Base-by-base conservation (phyloP, 2,113 vertebrate genomes). In the Rhegmatorhina hoffmannsi region DNA sequence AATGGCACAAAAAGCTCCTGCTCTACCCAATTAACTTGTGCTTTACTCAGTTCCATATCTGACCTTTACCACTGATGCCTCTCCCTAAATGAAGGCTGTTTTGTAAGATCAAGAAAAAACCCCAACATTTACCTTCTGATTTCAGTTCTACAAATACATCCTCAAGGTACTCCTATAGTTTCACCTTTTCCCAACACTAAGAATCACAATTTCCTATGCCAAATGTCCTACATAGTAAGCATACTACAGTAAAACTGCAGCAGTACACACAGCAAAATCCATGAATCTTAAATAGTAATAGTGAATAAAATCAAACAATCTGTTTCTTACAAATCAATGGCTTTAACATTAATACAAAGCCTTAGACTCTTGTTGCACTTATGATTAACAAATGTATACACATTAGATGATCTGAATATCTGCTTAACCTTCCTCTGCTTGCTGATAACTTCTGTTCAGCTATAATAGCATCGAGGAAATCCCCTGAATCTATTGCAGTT, bases 261-360 rank as follows among this genome's bases (percentile, higher is more conserved):
- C 59, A 68, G 47, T 7, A 44, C 16, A 31, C 11, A 40, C 43
- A 8, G 36, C 31, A 84, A 76, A 69, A 68, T 10, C 63, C 25
- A 73, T 0, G 0, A 3, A 64, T 46, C 44, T 73, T 36, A 66
- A 60, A 75, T 3, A 53, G 8, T 21, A 82, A 83, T 31, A 52
- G 19, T 11, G 7, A 85, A 50, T 15, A 62, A 76, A 55, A 77
- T 8, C n/a, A 59, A 85, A 53, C 3, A 36, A 55, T 50, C 63
- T 6, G 1, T 77, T 95, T 67, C 58, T 70, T 84, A 83, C 36
- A 83, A 58, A 77, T 40, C 8, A 80, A 29, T 10, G 18, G 14
- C 28, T 82, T 79, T 43, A 84, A 59, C 43, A 83, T 55, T 0
- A 90, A 83, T 47, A n/a, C 3, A 70, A 93, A 74, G 28, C 25